Base-by-base conservation (phyloP, 2,113 vertebrate species). In the Leptobrachium ailaonicum region DNA sequence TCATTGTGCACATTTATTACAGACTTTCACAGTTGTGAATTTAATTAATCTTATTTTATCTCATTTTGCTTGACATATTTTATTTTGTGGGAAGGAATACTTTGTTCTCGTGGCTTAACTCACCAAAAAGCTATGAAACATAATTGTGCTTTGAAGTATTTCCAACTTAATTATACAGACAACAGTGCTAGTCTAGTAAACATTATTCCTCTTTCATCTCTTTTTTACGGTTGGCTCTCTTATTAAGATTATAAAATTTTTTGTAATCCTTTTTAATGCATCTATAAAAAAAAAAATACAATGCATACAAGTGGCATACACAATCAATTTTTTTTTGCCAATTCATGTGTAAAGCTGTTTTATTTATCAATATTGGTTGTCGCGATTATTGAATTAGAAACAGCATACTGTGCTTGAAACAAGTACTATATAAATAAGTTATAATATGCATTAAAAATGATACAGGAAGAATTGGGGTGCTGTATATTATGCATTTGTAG, bases 131-230 rank as follows among this genome's bases (percentile, higher is more conserved):
- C 79, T 85, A 58, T 70, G 83, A 81, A 77, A 60, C 58, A 45
- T 69, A 84, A 54, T 76, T 71, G 66, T 60, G 83, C 80, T 88
- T 83, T 86, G 73, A 90, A 87, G 81, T 75, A 66, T 14, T 75
- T 85, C 77, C 83, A 86, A 86, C 67, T 41, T 83, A 87, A 88
- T 88, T 87, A 87, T 71, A 83, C 56, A 83, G 75, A 54, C 44
- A 83, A 83, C 42, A 79, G 56, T 44, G 11, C 50, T 70, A 84
- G 71, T 80, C 20, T 82, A 84, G 8, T 68, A 66, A 82, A 83
- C 76, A 85, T 83, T 69, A 41, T 5, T 63, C 47, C 0, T 12
- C n/a, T 41, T 7, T 82, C 75, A 83, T 79, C 66, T 82, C 67
- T 56, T 60, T 60, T 50, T 80, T 74, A n/a, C 64, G 32, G 70